Conservation (phyloP, 1,140 invertebrate species). For the Drosophila seguyi region DNA sequence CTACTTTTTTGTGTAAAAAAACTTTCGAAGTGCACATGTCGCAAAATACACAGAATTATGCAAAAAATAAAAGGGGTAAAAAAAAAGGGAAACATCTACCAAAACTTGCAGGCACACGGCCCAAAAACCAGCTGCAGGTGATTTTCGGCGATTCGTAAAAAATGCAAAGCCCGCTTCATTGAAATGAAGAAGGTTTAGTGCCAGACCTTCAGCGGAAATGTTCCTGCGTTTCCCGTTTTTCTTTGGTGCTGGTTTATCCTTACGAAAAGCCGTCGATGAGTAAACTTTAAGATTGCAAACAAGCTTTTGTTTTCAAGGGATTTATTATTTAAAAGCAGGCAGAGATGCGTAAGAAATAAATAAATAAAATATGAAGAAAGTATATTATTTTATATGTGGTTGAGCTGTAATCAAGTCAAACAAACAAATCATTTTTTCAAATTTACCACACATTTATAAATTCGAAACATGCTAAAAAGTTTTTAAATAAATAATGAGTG, state of each 20-base stretch:
- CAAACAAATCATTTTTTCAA: background rate
- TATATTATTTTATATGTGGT: background rate
- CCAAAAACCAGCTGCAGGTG: slow-evolving; percentile 73
- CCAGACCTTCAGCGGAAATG: slow-evolving; percentile 4
- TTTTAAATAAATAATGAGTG: slow-evolving; percentile 6
- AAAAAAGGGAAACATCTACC: slow-evolving; percentile 29
- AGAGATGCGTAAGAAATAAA: background rate
- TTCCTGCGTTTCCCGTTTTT: slow-evolving; percentile 1
- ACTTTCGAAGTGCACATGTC: slow-evolving; percentile 51
- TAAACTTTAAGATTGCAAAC: slow-evolving; percentile 8
- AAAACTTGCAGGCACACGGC: slow-evolving; percentile 48
- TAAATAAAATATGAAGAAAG: background rate
- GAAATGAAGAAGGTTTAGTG: slow-evolving; percentile 53
- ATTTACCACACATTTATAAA: background rate
- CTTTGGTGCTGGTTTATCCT: slow-evolving; percentile 6
- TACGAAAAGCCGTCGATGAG: slow-evolving; percentile 23
- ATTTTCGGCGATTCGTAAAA: slow-evolving; percentile 62
- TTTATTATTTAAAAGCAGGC: background rate
- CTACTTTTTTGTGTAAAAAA: slow-evolving; percentile 46
- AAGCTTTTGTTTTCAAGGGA: background rate
- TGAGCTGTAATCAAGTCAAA: no score
- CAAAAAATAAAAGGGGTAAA: slow-evolving; percentile 28
- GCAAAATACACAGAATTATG: slow-evolving; percentile 55
- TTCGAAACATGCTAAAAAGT: background rate
- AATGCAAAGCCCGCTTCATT: slow-evolving; percentile 54